phyloP scores from a whole-genome alignment of 2,888 invertebrate species.

The Caradrina clavipalpis region DNA sequence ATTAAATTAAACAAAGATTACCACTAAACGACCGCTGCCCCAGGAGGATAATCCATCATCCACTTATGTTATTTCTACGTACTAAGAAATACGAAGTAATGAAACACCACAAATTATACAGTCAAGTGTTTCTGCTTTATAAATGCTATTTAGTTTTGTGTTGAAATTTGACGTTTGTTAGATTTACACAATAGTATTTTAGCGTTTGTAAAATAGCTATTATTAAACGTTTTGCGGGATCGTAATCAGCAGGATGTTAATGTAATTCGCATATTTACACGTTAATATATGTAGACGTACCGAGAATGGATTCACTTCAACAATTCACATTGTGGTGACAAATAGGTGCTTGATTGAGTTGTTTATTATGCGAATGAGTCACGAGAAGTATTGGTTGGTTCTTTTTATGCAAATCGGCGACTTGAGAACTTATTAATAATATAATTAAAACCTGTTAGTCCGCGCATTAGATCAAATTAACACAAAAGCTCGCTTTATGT shows the following conservation, averaged over 20 bases:
- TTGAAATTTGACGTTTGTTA: conserved; percentile 66
- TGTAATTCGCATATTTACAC: conserved; percentile 48
- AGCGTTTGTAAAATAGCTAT: conserved; percentile 49
- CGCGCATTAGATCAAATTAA: conserved; percentile 29
- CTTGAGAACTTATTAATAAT: conserved; percentile 2
- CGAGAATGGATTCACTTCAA: conserved; percentile 28
- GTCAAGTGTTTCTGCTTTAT: conserved; percentile 63
- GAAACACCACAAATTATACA: conserved; percentile 78
- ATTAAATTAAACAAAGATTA: conserved; percentile 87
- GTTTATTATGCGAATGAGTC: conserved; percentile 28
- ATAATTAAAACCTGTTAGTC: conserved; percentile 26
- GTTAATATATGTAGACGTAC: conserved; percentile 32
- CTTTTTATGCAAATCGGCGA: conserved; percentile 33
- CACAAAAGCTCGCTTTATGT: conserved; percentile 28
- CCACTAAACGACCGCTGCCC: conserved; percentile 75
- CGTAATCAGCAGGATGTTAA: conserved; percentile 50
- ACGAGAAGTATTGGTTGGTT: not conserved
- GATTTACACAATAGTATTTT: conserved; percentile 55
- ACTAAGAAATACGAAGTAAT: conserved; percentile 82
- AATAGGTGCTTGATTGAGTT: conserved; percentile 33
- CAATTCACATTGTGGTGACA: conserved; percentile 27
- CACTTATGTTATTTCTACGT: conserved; percentile 71
- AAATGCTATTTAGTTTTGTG: conserved; percentile 69
- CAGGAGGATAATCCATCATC: conserved; percentile 77
- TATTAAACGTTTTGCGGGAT: conserved; percentile 49